Percentiles rank a stretch among this genome's conserved stretches.
phyloP scores from a whole-genome alignment of 1,140 invertebrate genomes.

The Conopomorpha cramerella region DNA sequence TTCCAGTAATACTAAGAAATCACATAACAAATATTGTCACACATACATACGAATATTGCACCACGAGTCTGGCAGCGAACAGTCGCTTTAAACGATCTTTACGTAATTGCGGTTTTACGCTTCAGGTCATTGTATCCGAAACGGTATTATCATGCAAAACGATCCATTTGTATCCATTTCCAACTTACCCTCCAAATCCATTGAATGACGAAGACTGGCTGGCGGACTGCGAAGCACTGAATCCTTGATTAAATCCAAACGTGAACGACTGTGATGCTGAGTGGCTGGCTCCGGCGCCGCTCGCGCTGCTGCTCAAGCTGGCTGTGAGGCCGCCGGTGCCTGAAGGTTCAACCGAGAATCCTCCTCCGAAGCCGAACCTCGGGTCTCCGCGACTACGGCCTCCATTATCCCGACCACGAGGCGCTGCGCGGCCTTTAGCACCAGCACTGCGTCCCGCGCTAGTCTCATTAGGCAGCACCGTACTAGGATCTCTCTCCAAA shows the following conservation, averaged over 20 bases:
- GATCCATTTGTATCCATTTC: not conserved
- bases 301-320: slow-evolving; percentile 38
- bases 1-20: not conserved
- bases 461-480: slow-evolving; percentile 27
- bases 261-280: slow-evolving; percentile 47
- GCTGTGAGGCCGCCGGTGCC: slow-evolving; percentile 34
- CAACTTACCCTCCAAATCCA: slow-evolving; percentile 39
- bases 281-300: slow-evolving; percentile 30
- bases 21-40: not conserved
- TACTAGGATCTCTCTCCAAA: slow-evolving; percentile 46
- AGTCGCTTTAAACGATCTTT: no score
- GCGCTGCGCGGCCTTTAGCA: slow-evolving; percentile 1
- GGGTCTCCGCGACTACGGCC: slow-evolving; percentile 16
- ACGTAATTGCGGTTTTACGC: no score
- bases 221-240: slow-evolving; percentile 46
- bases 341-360: slow-evolving; percentile 33
- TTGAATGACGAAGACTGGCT: slow-evolving; percentile 46
- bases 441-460: no score
- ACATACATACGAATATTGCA: slow-evolving; percentile 3
- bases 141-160: not conserved
- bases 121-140: no score
- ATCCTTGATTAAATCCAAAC: slow-evolving; percentile 47
- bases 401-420: no score
- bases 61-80: no score
- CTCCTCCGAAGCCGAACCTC: slow-evolving; percentile 25